phyloP scores from a whole-genome alignment of 2,113 vertebrate genomes.

The Notarius quadriscutis region DNA sequence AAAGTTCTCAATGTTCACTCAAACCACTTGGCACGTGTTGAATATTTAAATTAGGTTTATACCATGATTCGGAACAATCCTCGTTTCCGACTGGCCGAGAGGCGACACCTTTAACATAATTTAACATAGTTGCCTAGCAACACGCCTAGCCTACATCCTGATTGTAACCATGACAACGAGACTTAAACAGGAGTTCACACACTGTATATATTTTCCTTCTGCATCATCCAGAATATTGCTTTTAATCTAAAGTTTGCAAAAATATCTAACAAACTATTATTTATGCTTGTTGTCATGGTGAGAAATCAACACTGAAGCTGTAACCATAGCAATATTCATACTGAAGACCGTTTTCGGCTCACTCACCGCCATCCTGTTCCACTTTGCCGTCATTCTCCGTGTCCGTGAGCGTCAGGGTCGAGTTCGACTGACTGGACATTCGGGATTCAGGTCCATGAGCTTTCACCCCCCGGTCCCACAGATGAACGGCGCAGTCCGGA shows the following conservation, averaged over 20 bases:
- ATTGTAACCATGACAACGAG: slow-evolving; percentile 3
- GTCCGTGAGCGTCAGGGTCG: slow-evolving; percentile 94
- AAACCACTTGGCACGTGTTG: background rate
- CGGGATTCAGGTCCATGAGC: slow-evolving; percentile 87
- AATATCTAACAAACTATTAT: background rate
- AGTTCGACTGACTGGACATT: slow-evolving; percentile 97
- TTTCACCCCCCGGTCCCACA: slow-evolving; percentile 92
- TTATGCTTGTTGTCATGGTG: background rate
- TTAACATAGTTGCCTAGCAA: background rate
- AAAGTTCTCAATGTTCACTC: background rate
- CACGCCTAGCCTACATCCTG: background rate
- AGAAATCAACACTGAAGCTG: background rate
- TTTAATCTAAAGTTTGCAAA: background rate
- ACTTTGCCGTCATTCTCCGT: slow-evolving; percentile 98
- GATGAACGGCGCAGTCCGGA: slow-evolving; percentile 91
- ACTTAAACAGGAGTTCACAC: background rate
- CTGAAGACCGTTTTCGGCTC: background rate
- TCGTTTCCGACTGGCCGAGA: background rate
- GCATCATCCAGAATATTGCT: background rate
- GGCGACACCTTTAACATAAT: background rate
- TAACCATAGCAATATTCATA: background rate
- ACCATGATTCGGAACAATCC: background rate
- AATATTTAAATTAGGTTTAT: background rate
- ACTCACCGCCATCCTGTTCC: slow-evolving; percentile 96
- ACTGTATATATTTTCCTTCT: background rate